Conservation (phyloP, 2,888 invertebrate genomes). For the Apodemia hepburni region DNA sequence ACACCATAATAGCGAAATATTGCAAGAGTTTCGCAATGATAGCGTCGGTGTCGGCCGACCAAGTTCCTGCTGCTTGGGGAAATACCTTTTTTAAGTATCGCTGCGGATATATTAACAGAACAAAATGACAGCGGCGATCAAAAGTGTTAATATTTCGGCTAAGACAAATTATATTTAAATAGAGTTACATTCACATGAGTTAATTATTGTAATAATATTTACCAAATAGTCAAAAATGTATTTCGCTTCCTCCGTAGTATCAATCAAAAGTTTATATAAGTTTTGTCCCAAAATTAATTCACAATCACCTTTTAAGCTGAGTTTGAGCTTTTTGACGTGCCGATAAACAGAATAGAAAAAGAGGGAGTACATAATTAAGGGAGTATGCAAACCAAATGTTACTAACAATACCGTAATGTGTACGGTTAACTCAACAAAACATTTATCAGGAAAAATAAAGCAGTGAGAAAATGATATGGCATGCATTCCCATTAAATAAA, state of each 20-base stretch:
- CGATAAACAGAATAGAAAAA: neutral
- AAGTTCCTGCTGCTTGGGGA: too few relatives aligned
- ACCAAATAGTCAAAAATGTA: slow-evolving; percentile 6
- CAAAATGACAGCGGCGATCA: too few relatives aligned
- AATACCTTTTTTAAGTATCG: too few relatives aligned
- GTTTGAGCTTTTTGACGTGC: neutral
- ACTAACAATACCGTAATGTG: neutral
- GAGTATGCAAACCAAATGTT: neutral
- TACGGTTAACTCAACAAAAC: neutral
- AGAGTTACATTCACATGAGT: too few relatives aligned
- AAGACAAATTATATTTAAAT: too few relatives aligned
- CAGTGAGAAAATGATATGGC: neutral
- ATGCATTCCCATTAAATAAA: neutral
- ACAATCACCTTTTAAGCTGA: neutral
- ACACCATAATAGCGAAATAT: too few relatives aligned
- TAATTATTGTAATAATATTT: too few relatives aligned
- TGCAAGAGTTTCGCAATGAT: too few relatives aligned
- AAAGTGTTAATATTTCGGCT: too few relatives aligned
- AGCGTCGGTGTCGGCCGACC: too few relatives aligned
- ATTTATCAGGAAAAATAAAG: neutral
- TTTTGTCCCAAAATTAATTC: slow-evolving; percentile 1
- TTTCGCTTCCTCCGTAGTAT: neutral
- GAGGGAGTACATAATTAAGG: slow-evolving; percentile 6
- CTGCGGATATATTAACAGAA: too few relatives aligned
- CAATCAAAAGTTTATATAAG: slow-evolving; percentile 4